A percentile compares a stretch with the other conserved stretches of the same genome.
These are phyloP conservation scores for Drosophila pseudoananassae DNA, from an alignment of 1,140 invertebrate genomes.

Conservation along the genomic window DNA sequence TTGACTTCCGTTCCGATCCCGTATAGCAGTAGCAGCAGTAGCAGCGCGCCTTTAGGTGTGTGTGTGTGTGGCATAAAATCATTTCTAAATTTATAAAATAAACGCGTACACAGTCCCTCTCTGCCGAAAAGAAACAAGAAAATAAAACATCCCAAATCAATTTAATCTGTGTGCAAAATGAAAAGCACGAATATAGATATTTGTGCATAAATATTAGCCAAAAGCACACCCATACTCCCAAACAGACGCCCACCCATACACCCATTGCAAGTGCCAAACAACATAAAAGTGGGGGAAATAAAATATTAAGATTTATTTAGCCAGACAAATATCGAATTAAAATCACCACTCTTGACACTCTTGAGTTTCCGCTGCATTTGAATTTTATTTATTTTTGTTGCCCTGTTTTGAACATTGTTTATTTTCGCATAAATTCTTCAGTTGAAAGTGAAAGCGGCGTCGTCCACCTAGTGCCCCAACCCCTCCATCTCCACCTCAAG, in stretches of 20 bases:
- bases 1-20: conserved; percentile 56
- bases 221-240: conserved; percentile 22
- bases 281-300: conserved; percentile 47
- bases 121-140: background rate
- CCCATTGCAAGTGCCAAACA: conserved; percentile 28
- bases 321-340: conserved; percentile 1
- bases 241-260: conserved; percentile 11
- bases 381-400: conserved; percentile 38
- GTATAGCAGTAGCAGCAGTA: background rate
- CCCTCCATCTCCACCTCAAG: no score
- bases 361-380: conserved; percentile 19
- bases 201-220: conserved; percentile 55
- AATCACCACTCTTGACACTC: background rate
- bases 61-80: conserved; percentile 50
- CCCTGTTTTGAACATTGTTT: conserved; percentile 60
- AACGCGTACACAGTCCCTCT: conserved; percentile 47
- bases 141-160: conserved; percentile 32
- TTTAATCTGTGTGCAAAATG: conserved; percentile 55
- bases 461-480: background rate
- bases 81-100: conserved; percentile 79
- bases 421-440: conserved; percentile 69
- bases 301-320: conserved; percentile 30
- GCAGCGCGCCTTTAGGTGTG: background rate
- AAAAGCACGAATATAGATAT: conserved; percentile 37
- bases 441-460: conserved; percentile 75